phyloP scores from a whole-genome alignment of 1,140 invertebrate genomes.

The Macrostomum lignano region DNA sequence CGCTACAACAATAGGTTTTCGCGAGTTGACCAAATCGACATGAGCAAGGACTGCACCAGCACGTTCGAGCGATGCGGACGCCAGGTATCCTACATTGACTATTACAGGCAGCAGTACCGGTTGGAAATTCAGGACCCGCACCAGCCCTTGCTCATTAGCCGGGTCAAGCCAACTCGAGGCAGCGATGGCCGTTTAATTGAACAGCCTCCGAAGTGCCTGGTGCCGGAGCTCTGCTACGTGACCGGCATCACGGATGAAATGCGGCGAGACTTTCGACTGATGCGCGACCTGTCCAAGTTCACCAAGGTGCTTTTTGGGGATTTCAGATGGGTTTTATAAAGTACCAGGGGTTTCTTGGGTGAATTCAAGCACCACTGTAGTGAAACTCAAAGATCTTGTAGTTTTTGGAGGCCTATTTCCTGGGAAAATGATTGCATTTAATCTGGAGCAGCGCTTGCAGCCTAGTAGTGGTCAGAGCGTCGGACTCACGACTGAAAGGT shows the following conservation, averaged over 20 bases:
- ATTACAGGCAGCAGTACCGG: conserved; percentile 40
- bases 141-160: conserved; percentile 39
- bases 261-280: conserved; percentile 17
- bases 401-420: too few relatives aligned
- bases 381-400: too few relatives aligned
- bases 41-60: conserved; percentile 36
- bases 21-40: conserved; percentile 55
- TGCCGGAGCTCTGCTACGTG: conserved; percentile 21
- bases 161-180: neutral
- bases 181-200: too few relatives aligned
- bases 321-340: too few relatives aligned
- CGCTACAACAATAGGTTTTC: conserved; percentile 71
- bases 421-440: too few relatives aligned
- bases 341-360: too few relatives aligned
- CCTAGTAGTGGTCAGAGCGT: too few relatives aligned
- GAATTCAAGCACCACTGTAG: too few relatives aligned
- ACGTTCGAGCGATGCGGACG: conserved; percentile 33
- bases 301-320: too few relatives aligned
- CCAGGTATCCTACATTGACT: conserved; percentile 41
- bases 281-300: conserved; percentile 9
- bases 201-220: too few relatives aligned
- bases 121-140: conserved; percentile 41
- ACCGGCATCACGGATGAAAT: conserved; percentile 22
- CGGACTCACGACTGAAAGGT: too few relatives aligned
- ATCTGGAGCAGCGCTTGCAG: too few relatives aligned